Evolutionary conservation across 2,888 invertebrate genomes (phyloP).

Genomic region (Aphrophora alni): DNA sequence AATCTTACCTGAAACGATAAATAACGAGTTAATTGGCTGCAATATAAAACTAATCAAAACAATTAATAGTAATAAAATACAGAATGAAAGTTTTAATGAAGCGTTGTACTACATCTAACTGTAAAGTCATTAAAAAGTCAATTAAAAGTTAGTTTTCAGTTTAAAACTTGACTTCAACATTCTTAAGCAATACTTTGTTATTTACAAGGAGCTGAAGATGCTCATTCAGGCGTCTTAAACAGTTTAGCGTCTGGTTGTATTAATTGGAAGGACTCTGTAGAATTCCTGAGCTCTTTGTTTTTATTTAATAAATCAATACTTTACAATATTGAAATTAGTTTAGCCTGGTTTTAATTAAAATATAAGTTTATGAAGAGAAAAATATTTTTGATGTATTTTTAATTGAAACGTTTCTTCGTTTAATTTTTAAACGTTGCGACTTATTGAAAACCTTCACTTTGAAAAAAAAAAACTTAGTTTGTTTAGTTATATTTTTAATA

Average conservation of each 20-base stretch:
- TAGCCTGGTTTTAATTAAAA: too few relatives aligned
- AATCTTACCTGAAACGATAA: background rate
- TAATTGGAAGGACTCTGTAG: background rate
- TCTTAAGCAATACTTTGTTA: background rate
- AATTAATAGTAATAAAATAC: conserved; percentile 38
- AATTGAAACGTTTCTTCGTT: too few relatives aligned
- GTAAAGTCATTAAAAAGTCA: conserved; percentile 37
- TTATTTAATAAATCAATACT: too few relatives aligned
- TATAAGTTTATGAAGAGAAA: too few relatives aligned
- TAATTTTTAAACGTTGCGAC: too few relatives aligned
- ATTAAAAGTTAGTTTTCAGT: conserved; percentile 32
- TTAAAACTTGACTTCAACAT: background rate
- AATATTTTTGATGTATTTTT: too few relatives aligned
- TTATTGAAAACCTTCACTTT: too few relatives aligned
- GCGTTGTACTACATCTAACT: conserved; percentile 30
- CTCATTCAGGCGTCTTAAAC: background rate
- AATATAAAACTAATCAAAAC: conserved; percentile 19
- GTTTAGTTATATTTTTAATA: too few relatives aligned
- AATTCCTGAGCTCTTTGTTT: background rate
- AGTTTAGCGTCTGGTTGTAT: background rate
- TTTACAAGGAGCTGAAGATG: background rate
- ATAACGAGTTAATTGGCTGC: background rate
- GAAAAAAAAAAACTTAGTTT: too few relatives aligned
- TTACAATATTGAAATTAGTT: too few relatives aligned
- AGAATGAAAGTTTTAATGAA: conserved; percentile 35